phyloP scores from a whole-genome alignment of 2,113 vertebrate genomes.

The Cheilinus undulatus region DNA sequence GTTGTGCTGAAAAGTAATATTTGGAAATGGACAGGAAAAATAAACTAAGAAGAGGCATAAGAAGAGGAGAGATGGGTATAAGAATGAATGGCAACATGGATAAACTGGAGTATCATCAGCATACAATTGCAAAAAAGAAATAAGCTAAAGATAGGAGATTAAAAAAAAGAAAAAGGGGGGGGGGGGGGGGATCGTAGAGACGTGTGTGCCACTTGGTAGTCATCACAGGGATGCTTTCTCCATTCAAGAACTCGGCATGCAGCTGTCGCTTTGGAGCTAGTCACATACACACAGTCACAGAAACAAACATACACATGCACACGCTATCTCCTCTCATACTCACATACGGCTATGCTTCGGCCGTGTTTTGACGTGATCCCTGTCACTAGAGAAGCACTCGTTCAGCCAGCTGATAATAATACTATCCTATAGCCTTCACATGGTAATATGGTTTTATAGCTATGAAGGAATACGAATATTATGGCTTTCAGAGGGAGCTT shows the following conservation, averaged over 20 bases:
- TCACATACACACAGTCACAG: slow-evolving; percentile 46
- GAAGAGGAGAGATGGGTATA: background rate
- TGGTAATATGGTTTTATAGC: slow-evolving; percentile 73
- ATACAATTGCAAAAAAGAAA: background rate
- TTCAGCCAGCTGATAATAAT: slow-evolving; percentile 62
- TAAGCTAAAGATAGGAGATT: slow-evolving; percentile 16
- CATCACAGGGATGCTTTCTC: slow-evolving; percentile 59
- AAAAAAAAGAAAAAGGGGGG: background rate
- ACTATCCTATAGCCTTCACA: slow-evolving; percentile 77
- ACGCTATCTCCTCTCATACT: slow-evolving; percentile 9
- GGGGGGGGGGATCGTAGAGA: slow-evolving; percentile 27
- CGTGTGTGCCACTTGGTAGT: slow-evolving; percentile 65
- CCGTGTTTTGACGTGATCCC: slow-evolving; percentile 73
- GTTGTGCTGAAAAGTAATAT: no score
- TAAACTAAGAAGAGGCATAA: background rate
- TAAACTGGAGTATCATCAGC: background rate
- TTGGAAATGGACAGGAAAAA: no score
- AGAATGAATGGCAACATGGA: background rate
- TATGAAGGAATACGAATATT: slow-evolving; percentile 67
- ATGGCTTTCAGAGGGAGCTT: slow-evolving; percentile 69
- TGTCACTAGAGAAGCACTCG: slow-evolving; percentile 57
- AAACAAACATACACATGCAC: slow-evolving; percentile 8
- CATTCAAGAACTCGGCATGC: slow-evolving; percentile 66
- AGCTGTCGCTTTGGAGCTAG: slow-evolving; percentile 68
- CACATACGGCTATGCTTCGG: slow-evolving; percentile 56